Percentiles rank a stretch among this genome's conserved stretches.
phyloP scores from a whole-genome alignment of 2,113 vertebrate species.

The Dascyllus trimaculatus region DNA sequence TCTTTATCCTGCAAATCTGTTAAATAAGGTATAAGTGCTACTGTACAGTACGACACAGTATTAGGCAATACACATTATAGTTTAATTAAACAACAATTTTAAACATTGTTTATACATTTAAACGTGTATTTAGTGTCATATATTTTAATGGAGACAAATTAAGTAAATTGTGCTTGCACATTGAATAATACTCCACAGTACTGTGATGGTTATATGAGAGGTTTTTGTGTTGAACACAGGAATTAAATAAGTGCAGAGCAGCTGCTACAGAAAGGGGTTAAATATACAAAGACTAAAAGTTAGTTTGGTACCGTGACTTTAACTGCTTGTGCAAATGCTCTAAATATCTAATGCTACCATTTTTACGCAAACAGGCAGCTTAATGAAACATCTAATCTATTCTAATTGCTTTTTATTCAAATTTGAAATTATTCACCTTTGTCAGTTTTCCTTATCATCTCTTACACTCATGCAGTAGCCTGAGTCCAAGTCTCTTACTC shows the following conservation, averaged over 20 bases:
- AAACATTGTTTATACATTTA: too few relatives aligned
- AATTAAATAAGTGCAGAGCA: background rate
- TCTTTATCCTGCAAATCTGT: too few relatives aligned
- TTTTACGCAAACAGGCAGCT: background rate
- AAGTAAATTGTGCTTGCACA: background rate
- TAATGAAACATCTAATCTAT: conserved; percentile 17
- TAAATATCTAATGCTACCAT: background rate
- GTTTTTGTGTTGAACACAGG: background rate
- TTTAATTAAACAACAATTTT: background rate
- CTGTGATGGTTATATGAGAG: background rate
- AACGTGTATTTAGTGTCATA: too few relatives aligned
- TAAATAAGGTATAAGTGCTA: too few relatives aligned
- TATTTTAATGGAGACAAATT: too few relatives aligned
- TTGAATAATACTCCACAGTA: background rate
- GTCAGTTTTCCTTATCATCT: conserved; percentile 30
- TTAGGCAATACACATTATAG: background rate
- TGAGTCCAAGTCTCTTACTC: conserved; percentile 10
- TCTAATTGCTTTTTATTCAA: conserved; percentile 13
- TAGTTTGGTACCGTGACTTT: background rate
- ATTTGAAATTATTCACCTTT: conserved; percentile 21
- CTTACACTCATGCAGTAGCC: conserved; percentile 11
- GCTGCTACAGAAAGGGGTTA: background rate
- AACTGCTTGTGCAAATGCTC: background rate
- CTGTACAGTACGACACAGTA: too few relatives aligned
- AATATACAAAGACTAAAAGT: background rate